Evolutionary conservation across 2,113 vertebrate genomes (phyloP).

Genomic region (Protobothrops mucrosquamatus): DNA sequence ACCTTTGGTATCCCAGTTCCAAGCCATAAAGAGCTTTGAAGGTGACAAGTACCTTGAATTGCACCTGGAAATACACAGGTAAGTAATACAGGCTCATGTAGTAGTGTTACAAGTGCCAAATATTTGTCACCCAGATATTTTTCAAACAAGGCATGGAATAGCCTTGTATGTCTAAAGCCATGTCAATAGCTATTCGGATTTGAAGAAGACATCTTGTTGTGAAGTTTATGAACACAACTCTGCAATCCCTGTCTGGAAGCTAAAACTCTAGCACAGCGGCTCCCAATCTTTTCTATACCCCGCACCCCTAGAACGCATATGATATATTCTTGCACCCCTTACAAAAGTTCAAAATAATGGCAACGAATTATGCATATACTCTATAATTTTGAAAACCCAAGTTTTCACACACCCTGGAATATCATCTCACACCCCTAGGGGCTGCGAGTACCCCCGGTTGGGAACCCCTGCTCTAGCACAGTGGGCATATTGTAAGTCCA

Average conservation of each 20-base stretch:
- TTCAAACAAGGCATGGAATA: neutral
- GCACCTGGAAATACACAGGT: neutral
- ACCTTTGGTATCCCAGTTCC: neutral
- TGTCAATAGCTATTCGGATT: neutral
- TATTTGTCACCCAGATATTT: neutral
- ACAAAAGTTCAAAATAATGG: too few species aligned
- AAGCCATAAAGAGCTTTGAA: neutral
- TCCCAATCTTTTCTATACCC: too few species aligned
- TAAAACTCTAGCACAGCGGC: neutral
- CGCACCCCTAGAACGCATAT: too few species aligned
- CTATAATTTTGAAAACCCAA: too few species aligned
- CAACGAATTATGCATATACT: too few species aligned
- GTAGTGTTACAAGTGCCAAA: neutral
- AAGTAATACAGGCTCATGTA: neutral
- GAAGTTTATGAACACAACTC: neutral
- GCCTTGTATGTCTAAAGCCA: neutral
- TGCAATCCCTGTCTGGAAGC: neutral
- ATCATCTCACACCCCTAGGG: too few species aligned
- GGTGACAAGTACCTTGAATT: neutral
- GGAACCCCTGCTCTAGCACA: neutral
- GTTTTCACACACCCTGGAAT: too few species aligned
- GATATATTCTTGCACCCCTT: too few species aligned
- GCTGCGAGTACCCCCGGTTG: too few species aligned
- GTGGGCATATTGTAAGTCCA: neutral
- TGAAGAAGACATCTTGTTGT: neutral